Evolutionary conservation across 2,888 invertebrate species (phyloP), one percentile per base, ranked within the genome.

Genomic region (Drosophila conformis): DNA sequence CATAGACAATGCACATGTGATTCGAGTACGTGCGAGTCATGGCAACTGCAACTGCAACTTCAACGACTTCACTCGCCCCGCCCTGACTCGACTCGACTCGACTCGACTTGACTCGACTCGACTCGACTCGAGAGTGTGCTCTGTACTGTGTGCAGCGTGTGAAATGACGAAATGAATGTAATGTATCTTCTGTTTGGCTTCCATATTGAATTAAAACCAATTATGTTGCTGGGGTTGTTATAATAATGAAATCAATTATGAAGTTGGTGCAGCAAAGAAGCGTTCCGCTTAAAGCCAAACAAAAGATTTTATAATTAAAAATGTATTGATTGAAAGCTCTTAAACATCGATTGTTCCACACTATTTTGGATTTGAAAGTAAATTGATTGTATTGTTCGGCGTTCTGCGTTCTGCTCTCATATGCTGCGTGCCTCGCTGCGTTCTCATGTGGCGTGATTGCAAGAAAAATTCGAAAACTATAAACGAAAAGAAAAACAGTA

Each of bases 1-100:
- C 75, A 83, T 81, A 81, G 84, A 89, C 89, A 84, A 86, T 83
- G 83, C 81, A 76, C 69, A 64, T 72, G 64, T 49, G 57, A 59
- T 46, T 38, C 46, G 68, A 80, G 65, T 61, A 66, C 65, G 62
- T 54, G 65, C 58, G 68, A 78, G 72, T 72, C 68, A 62, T 75
- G 61, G 63, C 70, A 66, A 76, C 62, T 53, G 65, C 59, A 66
- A 58, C 42, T 54, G 38, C 40, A 57, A 57, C 57, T 40, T 27
- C 5, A n/a, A 21, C 29, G 27, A 51, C 21, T 46, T 25, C 15
- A 46, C 21, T 15, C 27, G n/a, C n/a, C 7, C 13, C 7, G 13
- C 21, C 21, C 7, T 21, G n/a, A 5, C 29, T 3, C n/a, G 4
- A 52, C 31, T n/a, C n/a, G 29, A n/a, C 31, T 13, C 36, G 36